phyloP scores from a whole-genome alignment of 2,113 vertebrate species.

The Poeciliopsis prolifica region DNA sequence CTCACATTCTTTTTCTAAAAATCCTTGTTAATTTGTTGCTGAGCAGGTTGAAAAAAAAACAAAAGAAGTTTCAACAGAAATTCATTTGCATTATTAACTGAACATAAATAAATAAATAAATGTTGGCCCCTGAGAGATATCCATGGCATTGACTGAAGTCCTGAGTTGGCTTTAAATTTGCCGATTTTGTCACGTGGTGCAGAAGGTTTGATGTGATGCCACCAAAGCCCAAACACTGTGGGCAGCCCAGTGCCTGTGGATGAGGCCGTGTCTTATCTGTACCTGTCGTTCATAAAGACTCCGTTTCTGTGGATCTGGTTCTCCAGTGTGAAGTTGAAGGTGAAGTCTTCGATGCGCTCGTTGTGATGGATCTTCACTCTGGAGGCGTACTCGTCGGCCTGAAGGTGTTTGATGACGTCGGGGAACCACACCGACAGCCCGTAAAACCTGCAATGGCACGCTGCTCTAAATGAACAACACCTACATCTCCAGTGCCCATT shows the following conservation, averaged over 20 bases:
- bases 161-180: no score
- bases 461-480: not conserved
- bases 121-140: no score
- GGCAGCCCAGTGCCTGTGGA: not conserved
- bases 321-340: slow-evolving; percentile 96
- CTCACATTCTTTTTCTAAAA: no score
- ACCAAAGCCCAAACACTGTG: not conserved
- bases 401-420: slow-evolving; percentile 96
- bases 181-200: no score
- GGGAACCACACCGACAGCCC: slow-evolving; percentile 99
- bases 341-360: slow-evolving; percentile 87
- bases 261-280: not conserved
- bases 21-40: no score
- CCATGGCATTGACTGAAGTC: no score
- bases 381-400: slow-evolving; percentile 90
- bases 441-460: slow-evolving; percentile 85
- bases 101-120: no score
- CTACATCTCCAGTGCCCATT: no score
- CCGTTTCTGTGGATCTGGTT: slow-evolving; percentile 95
- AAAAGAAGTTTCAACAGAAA: no score
- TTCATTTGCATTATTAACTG: no score
- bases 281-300: slow-evolving; percentile 94
- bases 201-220: not conserved
- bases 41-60: no score
- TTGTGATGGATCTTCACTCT: slow-evolving; percentile 85